A percentile compares a stretch with the other conserved stretches of the same genome.
Conservation (phyloP, 2,113 vertebrate species). For the Mirza zaza region DNA sequence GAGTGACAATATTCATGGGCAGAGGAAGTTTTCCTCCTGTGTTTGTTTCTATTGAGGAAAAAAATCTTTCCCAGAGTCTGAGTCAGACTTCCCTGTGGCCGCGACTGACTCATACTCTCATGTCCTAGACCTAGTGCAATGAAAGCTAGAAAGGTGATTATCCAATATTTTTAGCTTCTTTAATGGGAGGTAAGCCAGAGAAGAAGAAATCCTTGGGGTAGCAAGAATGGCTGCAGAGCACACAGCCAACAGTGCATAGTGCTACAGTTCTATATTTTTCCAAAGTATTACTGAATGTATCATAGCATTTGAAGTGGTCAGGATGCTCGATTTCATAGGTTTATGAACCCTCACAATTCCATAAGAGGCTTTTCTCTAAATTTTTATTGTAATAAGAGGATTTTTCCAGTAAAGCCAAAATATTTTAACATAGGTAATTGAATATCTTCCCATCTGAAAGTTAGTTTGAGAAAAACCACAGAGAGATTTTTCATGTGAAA, state of each 20-base stretch:
- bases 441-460: neutral
- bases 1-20: neutral
- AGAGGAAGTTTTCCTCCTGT: neutral
- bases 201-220: neutral
- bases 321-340: neutral
- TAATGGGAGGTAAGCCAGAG: neutral
- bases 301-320: neutral
- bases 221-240: neutral
- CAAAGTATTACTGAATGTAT: neutral
- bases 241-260: neutral
- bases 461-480: neutral
- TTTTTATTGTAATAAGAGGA: neutral
- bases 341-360: neutral
- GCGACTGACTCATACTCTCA: neutral
- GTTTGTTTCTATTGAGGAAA: neutral
- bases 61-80: neutral
- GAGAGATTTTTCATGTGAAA: neutral
- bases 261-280: neutral
- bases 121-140: neutral
- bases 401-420: neutral
- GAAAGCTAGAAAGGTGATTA: neutral
- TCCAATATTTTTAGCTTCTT: conserved; percentile 31
- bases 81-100: neutral
- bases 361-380: neutral
- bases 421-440: neutral